These are phyloP conservation scores for Trileptium ribeirensis DNA, from an alignment of 2,888 invertebrate species.

Conservation along the genomic window DNA sequence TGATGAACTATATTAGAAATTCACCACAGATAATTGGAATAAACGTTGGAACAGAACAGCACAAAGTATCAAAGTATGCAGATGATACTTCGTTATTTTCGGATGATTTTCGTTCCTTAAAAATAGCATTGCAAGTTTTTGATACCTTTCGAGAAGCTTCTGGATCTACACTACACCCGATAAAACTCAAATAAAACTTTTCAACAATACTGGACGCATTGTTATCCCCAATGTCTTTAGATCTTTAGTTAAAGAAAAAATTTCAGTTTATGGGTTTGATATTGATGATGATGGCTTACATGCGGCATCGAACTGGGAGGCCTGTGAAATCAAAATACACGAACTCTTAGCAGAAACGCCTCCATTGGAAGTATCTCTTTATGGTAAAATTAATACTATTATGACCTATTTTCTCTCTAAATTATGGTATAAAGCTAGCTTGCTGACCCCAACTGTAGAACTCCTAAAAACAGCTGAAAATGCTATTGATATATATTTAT, in stretches of 20 bases:
- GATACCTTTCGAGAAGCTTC: neutral
- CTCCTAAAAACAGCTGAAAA: neutral
- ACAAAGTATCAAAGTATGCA: slow-evolving; percentile 8
- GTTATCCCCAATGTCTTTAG: neutral
- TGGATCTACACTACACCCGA: neutral
- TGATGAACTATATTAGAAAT: neutral
- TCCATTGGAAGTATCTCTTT: neutral
- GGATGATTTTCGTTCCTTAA: neutral
- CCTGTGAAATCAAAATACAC: neutral
- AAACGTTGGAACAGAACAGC: neutral
- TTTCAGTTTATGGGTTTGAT: neutral
- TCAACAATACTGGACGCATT: too few species aligned
- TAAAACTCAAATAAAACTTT: neutral
- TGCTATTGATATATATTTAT: slow-evolving; percentile 11
- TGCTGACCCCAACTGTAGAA: neutral
- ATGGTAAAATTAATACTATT: neutral
- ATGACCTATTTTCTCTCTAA: neutral
- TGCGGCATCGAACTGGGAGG: neutral
- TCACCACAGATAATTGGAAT: neutral
- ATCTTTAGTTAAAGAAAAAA: neutral
- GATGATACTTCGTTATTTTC: neutral
- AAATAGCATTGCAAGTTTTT: neutral
- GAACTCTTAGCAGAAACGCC: neutral
- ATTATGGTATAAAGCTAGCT: neutral
- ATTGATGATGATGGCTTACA: neutral